Conservation (phyloP, 1,140 invertebrate genomes). For the Drosophila cardini region DNA sequence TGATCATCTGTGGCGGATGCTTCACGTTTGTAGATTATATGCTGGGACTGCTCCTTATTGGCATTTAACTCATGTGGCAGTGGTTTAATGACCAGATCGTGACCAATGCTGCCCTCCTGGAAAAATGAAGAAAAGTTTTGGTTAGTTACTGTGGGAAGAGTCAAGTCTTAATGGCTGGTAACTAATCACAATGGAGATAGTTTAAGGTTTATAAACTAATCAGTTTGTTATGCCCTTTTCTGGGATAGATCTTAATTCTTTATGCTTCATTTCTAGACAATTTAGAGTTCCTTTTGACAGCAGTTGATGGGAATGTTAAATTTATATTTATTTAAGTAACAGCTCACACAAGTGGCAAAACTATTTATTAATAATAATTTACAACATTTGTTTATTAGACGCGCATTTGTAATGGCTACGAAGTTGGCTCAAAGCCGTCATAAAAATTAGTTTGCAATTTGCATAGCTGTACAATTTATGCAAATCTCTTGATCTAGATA, state of each 20-base stretch:
- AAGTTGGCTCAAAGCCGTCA: constrained; percentile 64
- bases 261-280: neutral
- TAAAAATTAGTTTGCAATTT: constrained; percentile 78
- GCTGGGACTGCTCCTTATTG: constrained; percentile 85
- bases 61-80: constrained; percentile 87
- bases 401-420: constrained; percentile 20
- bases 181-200: neutral
- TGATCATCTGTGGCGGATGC: constrained; percentile 85
- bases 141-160: constrained; percentile 21
- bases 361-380: constrained; percentile 33
- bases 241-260: too few species aligned
- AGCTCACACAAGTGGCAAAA: neutral
- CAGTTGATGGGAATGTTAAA: neutral
- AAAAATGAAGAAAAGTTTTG: constrained; percentile 42
- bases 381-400: constrained; percentile 19
- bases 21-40: constrained; percentile 89
- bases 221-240: neutral
- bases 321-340: neutral
- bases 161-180: constrained; percentile 6
- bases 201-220: too few species aligned
- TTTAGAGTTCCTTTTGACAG: neutral
- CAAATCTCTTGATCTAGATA: constrained; percentile 72
- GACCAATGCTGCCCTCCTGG: constrained; percentile 95
- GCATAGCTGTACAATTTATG: constrained; percentile 79
- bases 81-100: constrained; percentile 94